These are phyloP conservation scores for Atta texana DNA, from an alignment of 1,140 invertebrate species.

Conservation along the genomic window DNA sequence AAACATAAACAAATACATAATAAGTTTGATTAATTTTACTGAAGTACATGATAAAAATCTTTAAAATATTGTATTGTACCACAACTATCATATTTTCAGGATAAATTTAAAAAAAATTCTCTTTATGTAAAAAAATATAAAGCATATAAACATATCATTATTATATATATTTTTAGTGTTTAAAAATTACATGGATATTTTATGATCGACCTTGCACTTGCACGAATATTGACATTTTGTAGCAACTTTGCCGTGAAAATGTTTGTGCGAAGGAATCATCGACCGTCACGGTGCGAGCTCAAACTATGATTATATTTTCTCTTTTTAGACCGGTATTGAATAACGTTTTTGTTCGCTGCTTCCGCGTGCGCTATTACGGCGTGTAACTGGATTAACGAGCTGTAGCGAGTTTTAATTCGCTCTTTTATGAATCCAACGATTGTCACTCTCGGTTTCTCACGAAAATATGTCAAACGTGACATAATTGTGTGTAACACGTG, in stretches of 20 bases:
- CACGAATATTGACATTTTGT: constrained; percentile 26
- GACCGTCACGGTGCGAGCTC: constrained; percentile 31
- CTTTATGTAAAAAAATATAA: not conserved
- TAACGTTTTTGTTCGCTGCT: constrained; percentile 35
- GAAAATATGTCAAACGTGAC: not conserved
- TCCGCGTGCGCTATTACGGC: constrained; percentile 36
- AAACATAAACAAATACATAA: no score
- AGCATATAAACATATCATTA: not conserved
- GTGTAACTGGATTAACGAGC: constrained; percentile 48
- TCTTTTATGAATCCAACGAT: constrained; percentile 2
- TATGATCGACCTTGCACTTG: constrained; percentile 50
- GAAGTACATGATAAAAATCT: no score
- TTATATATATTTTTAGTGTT: not conserved
- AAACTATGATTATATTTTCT: constrained; percentile 15
- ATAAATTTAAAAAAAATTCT: no score
- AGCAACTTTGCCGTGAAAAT: constrained; percentile 22
- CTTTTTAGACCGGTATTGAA: constrained; percentile 10
- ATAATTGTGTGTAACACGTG: constrained; percentile 9
- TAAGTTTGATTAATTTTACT: no score
- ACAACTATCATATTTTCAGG: no score
- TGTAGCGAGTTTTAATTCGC: constrained; percentile 42
- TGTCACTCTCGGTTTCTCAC: constrained; percentile 28
- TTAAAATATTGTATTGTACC: no score
- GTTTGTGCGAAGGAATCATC: not conserved
- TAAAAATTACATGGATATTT: not conserved